These are phyloP conservation scores for Clarias pachynema DNA, from an alignment of 2,797 vertebrate species.

Conservation along the genomic window DNA sequence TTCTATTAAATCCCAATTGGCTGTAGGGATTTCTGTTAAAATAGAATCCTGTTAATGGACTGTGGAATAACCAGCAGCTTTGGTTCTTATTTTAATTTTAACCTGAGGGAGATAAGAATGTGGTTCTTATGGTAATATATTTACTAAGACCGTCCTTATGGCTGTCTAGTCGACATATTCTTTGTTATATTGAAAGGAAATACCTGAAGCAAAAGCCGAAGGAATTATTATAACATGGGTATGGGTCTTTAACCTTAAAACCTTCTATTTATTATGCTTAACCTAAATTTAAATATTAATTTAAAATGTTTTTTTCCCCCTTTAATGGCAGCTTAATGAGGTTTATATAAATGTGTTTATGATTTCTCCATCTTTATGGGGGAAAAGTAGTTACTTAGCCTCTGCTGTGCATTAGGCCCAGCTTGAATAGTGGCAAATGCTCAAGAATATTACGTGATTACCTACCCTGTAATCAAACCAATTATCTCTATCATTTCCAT, in stretches of 20 bases:
- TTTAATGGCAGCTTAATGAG: constrained; percentile 24
- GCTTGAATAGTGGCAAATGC: constrained; percentile 28
- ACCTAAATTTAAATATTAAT: background rate
- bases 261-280: constrained; percentile 22
- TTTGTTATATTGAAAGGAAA: constrained; percentile 9
- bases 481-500: constrained; percentile 25
- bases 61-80: constrained; percentile 7
- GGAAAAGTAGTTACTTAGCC: background rate
- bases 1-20: background rate
- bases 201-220: constrained; percentile 20
- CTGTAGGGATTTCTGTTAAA: constrained; percentile 10
- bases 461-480: constrained; percentile 41
- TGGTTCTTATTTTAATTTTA: constrained; percentile 20
- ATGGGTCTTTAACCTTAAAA: constrained; percentile 26
- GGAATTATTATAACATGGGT: constrained; percentile 11
- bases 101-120: constrained; percentile 33
- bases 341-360: constrained; percentile 32
- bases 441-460: constrained; percentile 39
- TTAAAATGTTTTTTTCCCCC: background rate
- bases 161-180: constrained; percentile 11
- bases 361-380: constrained; percentile 13
- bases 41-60: constrained; percentile 20
- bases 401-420: constrained; percentile 21
- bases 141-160: constrained; percentile 3
- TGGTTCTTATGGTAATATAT: background rate